These are phyloP conservation scores for Seladonia tumulorum DNA, from an alignment of 2,888 invertebrate species.

Conservation along the genomic window DNA sequence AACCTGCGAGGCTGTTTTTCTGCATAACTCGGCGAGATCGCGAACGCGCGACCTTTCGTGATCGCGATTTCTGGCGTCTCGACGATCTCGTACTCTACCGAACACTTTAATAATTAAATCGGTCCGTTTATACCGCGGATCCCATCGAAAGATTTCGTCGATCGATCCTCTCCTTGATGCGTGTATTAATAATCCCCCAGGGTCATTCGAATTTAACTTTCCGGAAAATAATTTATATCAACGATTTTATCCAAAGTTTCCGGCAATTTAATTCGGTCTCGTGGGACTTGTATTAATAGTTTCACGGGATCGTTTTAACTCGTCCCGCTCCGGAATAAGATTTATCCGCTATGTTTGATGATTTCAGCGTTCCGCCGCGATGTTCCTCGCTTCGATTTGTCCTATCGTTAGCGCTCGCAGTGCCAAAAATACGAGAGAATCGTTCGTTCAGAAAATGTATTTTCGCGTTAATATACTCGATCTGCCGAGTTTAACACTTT, in stretches of 20 bases:
- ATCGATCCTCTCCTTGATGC: too few species aligned
- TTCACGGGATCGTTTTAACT: not conserved
- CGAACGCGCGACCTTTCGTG: not conserved
- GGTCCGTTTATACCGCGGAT: not conserved
- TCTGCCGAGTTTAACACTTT: too few species aligned
- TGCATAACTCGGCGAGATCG: constrained; percentile 39
- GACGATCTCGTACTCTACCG: not conserved
- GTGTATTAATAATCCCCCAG: not conserved
- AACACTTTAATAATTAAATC: not conserved
- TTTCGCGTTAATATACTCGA: too few species aligned
- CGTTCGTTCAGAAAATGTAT: too few species aligned
- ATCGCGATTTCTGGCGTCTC: not conserved
- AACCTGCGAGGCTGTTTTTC: constrained; percentile 28
- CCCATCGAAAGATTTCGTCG: not conserved
- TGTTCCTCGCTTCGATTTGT: too few species aligned
- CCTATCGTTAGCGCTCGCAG: too few species aligned
- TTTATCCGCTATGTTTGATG: not conserved
- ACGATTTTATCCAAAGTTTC: not conserved
- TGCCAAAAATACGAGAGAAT: too few species aligned
- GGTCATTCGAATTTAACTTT: not conserved
- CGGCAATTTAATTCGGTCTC: not conserved
- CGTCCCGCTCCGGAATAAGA: not conserved
- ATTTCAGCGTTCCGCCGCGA: too few species aligned
- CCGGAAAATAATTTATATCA: not conserved
- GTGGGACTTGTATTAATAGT: not conserved